Evolutionary conservation across 2,797 vertebrate genomes (phyloP).

Genomic region (Neosalanx taihuensis): DNA sequence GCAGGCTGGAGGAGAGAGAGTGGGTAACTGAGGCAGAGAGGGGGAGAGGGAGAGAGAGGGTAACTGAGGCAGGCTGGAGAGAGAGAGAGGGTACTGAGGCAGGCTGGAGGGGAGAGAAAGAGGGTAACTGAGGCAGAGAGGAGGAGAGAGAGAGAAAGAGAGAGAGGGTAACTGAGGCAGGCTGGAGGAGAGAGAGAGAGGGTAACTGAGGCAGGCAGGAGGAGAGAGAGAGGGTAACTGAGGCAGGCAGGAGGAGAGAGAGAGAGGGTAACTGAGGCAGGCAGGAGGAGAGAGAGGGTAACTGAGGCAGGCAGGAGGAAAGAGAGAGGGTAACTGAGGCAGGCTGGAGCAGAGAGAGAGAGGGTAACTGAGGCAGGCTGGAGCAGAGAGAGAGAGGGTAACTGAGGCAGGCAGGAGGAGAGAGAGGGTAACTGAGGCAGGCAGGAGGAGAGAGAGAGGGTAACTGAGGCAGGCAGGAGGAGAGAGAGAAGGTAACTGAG

Average conservation of each 20-base stretch:
- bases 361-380: background rate
- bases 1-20: no score
- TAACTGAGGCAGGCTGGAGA: background rate
- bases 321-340: conserved; percentile 35
- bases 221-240: background rate
- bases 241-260: background rate
- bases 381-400: conserved; percentile 56
- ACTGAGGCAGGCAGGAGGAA: background rate
- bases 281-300: background rate
- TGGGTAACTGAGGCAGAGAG: background rate
- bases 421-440: no score
- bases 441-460: no score
- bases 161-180: background rate
- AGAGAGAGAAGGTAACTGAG: no score
- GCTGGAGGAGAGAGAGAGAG: background rate
- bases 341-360: conserved; percentile 11
- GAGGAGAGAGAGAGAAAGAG: no score
- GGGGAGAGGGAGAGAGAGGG: background rate
- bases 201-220: background rate
- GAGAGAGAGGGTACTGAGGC: background rate
- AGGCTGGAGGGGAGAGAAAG: no score
- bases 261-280: background rate
- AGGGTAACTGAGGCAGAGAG: no score
- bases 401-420: no score
- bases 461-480: no score